Base-by-base conservation (phyloP, 2,888 invertebrate species). In the Agriopis aurantiaria region DNA sequence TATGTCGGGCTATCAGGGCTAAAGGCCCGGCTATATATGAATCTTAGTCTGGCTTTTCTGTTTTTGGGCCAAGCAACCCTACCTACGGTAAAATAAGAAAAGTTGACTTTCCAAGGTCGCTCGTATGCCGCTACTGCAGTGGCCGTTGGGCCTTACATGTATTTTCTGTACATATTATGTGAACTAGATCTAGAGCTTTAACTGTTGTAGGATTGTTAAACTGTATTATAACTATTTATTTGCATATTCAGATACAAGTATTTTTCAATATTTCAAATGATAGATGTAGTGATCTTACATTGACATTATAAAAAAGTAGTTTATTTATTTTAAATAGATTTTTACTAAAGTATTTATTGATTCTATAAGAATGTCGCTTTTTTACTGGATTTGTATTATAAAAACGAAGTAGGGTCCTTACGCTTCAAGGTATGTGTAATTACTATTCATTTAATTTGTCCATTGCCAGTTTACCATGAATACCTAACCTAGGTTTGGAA, bases 151-250 rank as follows among this genome's bases (percentile, higher is more conserved):
- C 3, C 33, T 43, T 43, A 43, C 43, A 77, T 76, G 65, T 83
- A 75, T 82, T 83, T 75, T 87, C 82, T 92, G 92, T 93, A 93
- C 81, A 92, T 93, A 33, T 5, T 33, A 92, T 93, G 91, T 92
- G 91, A 91, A 89, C 89, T 92, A 92, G 84, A 81, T 86, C 72
- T 92, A 91, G 85, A 93, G 91, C 92, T 93, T 91, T 93, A 92
- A 92, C 89, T 91, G 88, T 91, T 89, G 86, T 92, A 92, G 83
- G 81, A 84, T 85, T 85, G 79, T 80, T 82, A 79, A 82, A 82
- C 75, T 79, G 80, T 83, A 80, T 87, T 84, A 85, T 87, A 71
- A 59, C 55, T 87, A 85, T 88, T 86, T 84, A 85, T 86, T 82
- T 87, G 83, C 83, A 64, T 76, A 77, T 78, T 73, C 53, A 58